phyloP scores from a whole-genome alignment of 2,113 vertebrate genomes.

The Tor tambroides region DNA sequence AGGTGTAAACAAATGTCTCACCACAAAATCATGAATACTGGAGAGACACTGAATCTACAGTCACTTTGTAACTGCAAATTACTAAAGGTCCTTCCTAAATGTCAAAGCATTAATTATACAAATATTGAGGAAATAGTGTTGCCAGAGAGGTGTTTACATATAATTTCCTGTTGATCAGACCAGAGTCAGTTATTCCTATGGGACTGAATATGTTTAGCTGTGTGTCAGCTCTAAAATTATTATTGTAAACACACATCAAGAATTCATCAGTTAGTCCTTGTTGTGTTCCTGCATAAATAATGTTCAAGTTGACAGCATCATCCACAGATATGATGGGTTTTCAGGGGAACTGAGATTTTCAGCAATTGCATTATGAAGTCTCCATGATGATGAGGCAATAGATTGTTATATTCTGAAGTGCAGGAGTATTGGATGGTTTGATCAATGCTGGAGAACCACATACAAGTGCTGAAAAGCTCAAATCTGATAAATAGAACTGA shows the following conservation, averaged over 20 bases:
- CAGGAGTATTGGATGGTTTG: background rate
- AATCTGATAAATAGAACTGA: background rate
- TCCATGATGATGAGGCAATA: background rate
- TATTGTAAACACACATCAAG: background rate
- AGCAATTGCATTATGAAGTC: background rate
- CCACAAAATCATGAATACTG: background rate
- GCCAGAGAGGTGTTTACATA: background rate
- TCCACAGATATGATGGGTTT: background rate
- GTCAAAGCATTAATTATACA: background rate
- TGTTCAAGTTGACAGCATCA: background rate
- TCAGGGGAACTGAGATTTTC: background rate
- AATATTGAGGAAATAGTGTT: background rate
- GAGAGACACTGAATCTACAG: background rate
- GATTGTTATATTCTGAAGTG: too few species aligned
- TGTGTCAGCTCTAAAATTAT: background rate
- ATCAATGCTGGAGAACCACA: background rate
- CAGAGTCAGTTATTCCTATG: background rate
- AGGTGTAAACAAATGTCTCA: too few species aligned
- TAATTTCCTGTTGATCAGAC: conserved; percentile 18
- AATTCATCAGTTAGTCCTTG: background rate
- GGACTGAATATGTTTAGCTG: background rate
- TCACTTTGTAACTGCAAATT: background rate
- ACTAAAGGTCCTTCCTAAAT: background rate
- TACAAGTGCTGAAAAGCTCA: background rate
- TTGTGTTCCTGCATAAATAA: background rate